Conservation (phyloP, 1,140 invertebrate species). For the Drosophila virilis region DNA sequence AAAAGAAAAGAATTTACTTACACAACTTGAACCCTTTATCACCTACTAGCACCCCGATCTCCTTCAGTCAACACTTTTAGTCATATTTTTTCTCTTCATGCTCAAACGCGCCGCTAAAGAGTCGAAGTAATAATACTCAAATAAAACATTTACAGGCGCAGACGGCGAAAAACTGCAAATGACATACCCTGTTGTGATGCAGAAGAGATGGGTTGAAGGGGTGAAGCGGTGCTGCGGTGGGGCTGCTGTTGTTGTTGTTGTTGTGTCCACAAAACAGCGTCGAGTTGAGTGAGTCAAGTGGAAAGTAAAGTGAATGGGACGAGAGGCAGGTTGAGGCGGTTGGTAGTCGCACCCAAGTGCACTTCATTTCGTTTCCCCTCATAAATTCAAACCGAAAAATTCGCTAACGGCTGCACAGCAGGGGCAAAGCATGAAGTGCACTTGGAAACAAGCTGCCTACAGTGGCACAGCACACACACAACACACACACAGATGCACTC, state of each 20-base stretch:
- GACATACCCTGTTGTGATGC: slow-evolving; percentile 54
- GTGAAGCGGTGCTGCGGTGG: slow-evolving; percentile 34
- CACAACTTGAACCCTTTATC: slow-evolving; percentile 7
- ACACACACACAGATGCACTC: neutral
- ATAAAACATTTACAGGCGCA: slow-evolving; percentile 81
- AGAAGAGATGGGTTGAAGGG: neutral
- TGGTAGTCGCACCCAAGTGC: slow-evolving; percentile 56
- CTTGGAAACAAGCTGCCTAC: slow-evolving; percentile 58
- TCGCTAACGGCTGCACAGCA: slow-evolving; percentile 32
- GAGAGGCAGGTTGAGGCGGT: slow-evolving; percentile 4
- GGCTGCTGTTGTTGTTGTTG: slow-evolving; percentile 25
- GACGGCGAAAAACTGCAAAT: slow-evolving; percentile 77
- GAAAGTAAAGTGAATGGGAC: slow-evolving; percentile 24
- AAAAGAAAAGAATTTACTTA: slow-evolving; percentile 10
- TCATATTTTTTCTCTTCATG: slow-evolving; percentile 48
- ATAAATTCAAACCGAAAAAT: slow-evolving; percentile 80
- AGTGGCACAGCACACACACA: slow-evolving; percentile 23
- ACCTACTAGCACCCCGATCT: no score
- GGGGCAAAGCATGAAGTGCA: slow-evolving; percentile 46
- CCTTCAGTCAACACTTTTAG: slow-evolving; percentile 7
- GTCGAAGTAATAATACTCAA: slow-evolving; percentile 80
- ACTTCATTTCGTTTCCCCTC: slow-evolving; percentile 74
- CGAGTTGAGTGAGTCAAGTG: slow-evolving; percentile 58
- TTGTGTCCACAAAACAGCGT: slow-evolving; percentile 58
- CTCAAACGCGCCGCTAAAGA: slow-evolving; percentile 56